Conservation (phyloP, 2,888 invertebrate genomes). For the Thysanoteuthis rhombus region DNA sequence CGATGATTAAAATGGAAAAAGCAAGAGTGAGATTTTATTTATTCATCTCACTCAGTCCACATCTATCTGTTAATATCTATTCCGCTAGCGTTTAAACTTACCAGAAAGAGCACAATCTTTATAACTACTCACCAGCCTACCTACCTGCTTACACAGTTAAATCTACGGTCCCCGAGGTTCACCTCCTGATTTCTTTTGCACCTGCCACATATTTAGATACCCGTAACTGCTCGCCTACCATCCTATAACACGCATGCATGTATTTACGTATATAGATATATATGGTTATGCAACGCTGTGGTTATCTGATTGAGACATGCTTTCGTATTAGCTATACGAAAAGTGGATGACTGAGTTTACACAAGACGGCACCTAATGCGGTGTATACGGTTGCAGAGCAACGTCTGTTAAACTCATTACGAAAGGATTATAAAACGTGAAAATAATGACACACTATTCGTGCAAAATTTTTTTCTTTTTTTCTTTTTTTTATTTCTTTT, state of each 20-base stretch:
- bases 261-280: background rate
- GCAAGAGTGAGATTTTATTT: too few relatives aligned
- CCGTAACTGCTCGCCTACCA: background rate
- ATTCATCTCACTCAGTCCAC: too few relatives aligned
- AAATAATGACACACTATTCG: background rate
- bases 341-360: background rate
- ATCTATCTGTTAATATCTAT: too few relatives aligned
- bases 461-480: background rate
- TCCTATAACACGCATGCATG: background rate
- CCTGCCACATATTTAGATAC: background rate
- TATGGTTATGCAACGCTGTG: background rate
- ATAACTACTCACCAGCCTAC: background rate
- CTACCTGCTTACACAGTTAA: background rate
- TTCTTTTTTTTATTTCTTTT: background rate
- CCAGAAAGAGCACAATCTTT: background rate
- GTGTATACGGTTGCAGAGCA: background rate
- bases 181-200: background rate
- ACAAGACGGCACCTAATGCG: background rate
- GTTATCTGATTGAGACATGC: background rate
- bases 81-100: background rate
- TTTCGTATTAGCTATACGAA: background rate
- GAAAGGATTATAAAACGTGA: background rate
- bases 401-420: background rate
- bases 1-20: too few relatives aligned
- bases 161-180: background rate